Evolutionary conservation across 1,140 invertebrate species (phyloP).

Genomic region (Chrysomallon squamiferum): DNA sequence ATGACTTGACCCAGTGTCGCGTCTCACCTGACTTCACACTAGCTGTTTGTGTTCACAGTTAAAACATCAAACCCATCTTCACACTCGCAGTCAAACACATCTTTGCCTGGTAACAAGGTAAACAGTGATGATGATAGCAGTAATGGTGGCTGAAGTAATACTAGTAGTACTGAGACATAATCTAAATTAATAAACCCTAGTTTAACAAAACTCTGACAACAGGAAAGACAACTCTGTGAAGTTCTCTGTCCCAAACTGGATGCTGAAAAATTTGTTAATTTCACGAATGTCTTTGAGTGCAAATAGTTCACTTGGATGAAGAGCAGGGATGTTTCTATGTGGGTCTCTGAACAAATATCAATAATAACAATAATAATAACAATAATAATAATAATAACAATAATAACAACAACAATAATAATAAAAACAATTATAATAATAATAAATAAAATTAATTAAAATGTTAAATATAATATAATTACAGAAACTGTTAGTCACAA

Average conservation of each 20-base stretch:
- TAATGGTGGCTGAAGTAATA: too few relatives aligned
- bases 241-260: constrained; percentile 84
- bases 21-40: constrained; percentile 69
- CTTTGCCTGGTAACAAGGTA: constrained; percentile 69
- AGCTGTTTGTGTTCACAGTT: constrained; percentile 84
- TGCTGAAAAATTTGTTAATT: constrained; percentile 90
- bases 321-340: constrained; percentile 34
- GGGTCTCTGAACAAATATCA: constrained; percentile 44
- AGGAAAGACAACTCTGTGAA: constrained; percentile 93
- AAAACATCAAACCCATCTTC: constrained; percentile 89
- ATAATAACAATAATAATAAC: too few relatives aligned
- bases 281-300: constrained; percentile 91
- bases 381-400: too few relatives aligned
- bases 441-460: too few relatives aligned
- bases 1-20: constrained; percentile 38
- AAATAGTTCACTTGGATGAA: constrained; percentile 69
- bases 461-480: too few relatives aligned
- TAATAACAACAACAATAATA: too few relatives aligned
- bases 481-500: too few relatives aligned
- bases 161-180: too few relatives aligned
- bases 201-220: too few relatives aligned
- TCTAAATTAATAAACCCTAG: too few relatives aligned
- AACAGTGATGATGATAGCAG: too few relatives aligned
- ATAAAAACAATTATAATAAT: too few relatives aligned
- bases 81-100: constrained; percentile 85